Base-by-base conservation (phyloP, 2,888 invertebrate genomes). In the Deilephila elpenor region DNA sequence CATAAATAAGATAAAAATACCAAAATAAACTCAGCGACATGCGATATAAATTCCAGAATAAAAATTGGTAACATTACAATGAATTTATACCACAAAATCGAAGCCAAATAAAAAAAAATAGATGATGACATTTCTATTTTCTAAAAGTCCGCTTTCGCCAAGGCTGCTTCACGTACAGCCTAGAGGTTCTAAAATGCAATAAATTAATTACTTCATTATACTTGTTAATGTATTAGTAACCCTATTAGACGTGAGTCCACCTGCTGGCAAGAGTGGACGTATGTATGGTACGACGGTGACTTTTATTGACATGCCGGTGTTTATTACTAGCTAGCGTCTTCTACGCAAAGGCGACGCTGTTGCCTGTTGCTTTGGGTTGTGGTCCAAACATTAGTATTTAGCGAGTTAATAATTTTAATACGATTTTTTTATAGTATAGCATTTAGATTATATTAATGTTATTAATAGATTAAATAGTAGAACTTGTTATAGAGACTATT, bases 251-350 rank as follows among this genome's bases (percentile, higher is more conserved):
- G 81, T 79, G 79, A 78, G 87, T 87, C 83, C 91, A 91, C 91
- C 91, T 92, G 91, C 89, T 88, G 79, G 83, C 76, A 80, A 76
- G 80, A 83, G 84, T 82, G 83, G 92, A 93, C 93, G 88, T 89
- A 85, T 92, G 92, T 93, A 93, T 93, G 88, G 92, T 86, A 82
- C 83, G 78, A 82, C 82, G 78, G 78, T 88, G 92, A 92, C 93
- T 93, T 91, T 91, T 92, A 93, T 92, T 92, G 93, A 92, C 92
- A 84, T 87, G 80, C 77, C 83, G 86, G 89, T 86, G 92, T 92
- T 92, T 92, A 91, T 92, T 91, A 89, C 87, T 86, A 80, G 83
- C 82, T 81, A 83, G 82, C 84, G 74, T 85, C 84, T 84, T 87
- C 86, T 86, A 83, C 79, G 78, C 75, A 78, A 71, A 79, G 79